Percentiles rank a stretch among this genome's conserved stretches.
These are phyloP conservation scores for Daubentonia madagascariensis DNA, from an alignment of 2,113 vertebrate genomes.

Conservation along the genomic window DNA sequence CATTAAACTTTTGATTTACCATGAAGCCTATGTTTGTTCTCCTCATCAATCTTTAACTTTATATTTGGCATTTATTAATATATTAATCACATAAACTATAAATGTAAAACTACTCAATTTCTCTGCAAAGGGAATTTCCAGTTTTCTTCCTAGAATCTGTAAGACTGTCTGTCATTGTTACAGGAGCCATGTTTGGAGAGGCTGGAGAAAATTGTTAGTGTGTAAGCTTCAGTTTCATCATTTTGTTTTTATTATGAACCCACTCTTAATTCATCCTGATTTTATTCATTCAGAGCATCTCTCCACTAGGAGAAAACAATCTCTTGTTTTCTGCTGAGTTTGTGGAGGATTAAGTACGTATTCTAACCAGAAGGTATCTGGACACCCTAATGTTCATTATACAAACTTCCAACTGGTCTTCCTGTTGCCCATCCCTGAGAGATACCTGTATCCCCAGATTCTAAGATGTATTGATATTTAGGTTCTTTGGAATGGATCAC, in stretches of 20 bases:
- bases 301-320: background rate
- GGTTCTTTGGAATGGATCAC: background rate
- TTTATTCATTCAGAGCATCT: background rate
- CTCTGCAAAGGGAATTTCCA: background rate
- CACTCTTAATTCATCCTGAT: background rate
- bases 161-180: background rate
- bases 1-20: background rate
- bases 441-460: background rate
- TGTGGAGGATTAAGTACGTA: background rate
- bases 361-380: background rate
- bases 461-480: background rate
- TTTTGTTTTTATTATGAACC: background rate
- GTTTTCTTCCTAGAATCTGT: background rate
- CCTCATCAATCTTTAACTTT: background rate
- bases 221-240: background rate
- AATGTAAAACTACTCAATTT: background rate
- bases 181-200: background rate
- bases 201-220: background rate
- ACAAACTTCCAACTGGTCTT: background rate
- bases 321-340: background rate
- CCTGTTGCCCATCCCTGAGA: background rate
- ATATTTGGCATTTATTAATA: background rate
- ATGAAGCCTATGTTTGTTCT: background rate
- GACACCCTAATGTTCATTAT: background rate
- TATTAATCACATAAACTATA: background rate